Conservation (phyloP, 2,888 invertebrate genomes). For the Diadegma fenestrale region DNA sequence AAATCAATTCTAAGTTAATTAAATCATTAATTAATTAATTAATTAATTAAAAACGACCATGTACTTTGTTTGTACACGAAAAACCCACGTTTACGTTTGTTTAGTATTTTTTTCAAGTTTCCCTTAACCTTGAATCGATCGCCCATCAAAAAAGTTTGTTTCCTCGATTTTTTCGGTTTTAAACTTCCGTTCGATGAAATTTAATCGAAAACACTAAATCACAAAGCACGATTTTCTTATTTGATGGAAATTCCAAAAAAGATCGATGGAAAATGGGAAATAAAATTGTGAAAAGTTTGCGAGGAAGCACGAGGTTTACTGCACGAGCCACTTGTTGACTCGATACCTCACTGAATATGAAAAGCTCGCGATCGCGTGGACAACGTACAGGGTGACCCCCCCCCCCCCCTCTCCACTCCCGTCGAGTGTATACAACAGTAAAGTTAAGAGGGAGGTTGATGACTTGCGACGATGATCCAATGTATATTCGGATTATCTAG, state of each 20-base stretch:
- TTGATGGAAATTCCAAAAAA: not conserved
- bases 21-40: no score
- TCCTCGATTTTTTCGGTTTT: not conserved
- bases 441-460: constrained; percentile 56
- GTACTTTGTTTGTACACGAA: not conserved
- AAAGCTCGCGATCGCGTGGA: constrained; percentile 44
- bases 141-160: not conserved
- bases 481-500: constrained; percentile 13
- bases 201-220: not conserved
- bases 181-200: not conserved
- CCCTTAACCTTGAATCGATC: not conserved
- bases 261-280: not conserved
- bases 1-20: not conserved
- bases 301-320: constrained; percentile 31
- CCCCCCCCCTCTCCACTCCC: not conserved
- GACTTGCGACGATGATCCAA: constrained; percentile 48
- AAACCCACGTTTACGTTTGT: not conserved
- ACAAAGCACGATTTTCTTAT: not conserved
- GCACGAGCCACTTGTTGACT: constrained; percentile 65
- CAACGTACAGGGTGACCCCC: constrained; percentile 50
- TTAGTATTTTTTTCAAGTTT: not conserved
- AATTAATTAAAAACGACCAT: not conserved
- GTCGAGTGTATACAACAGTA: constrained; percentile 29
- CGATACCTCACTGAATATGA: constrained; percentile 57
- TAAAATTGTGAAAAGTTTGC: constrained; percentile 5